Evolutionary conservation across 1,140 invertebrate species (phyloP), one percentile per base, ranked within the genome.

Genomic region (Heliconius hewitsoni): DNA sequence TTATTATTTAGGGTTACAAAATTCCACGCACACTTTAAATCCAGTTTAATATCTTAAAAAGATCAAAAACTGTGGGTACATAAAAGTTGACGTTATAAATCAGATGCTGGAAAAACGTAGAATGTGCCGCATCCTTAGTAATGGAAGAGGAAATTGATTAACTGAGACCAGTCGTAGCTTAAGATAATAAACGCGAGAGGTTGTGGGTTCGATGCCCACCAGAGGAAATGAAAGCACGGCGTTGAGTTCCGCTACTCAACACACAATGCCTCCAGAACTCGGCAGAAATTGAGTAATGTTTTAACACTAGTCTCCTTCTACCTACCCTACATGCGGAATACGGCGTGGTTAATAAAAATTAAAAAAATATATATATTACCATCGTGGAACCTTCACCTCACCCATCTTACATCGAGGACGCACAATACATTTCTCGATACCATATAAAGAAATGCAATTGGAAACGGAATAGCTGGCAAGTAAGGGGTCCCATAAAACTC

Each of bases 371-470:
- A 23, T 23, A 23, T 23, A 60, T 37, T 39, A 30, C 46, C 74
- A 75, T 60, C 50, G 57, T 27, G 34, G 23, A 57, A 27, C 66
- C 57, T 46, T 76, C 57, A n/a, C 19, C 60, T 60, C 30, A 70
- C 60, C 37, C 55, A 39, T 42, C 50, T 27, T 16, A 66, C n/a
- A 75, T 19, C 23, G 74, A 66, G 55, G 57, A 42, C 37, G 34
- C 55, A 75, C 52, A 76, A 76, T 50, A 76, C 60, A 75, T 60
- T 42, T 42, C 74, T 30, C 74, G 74, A 70, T 46, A 19, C 74
- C 84, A 88, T 84, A 87, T 83, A 87, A 83, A 87, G 81, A 81
- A 87, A 86, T 81, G 83, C 81, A 85, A 86, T 88, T 83, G 81
- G 70, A 81, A 80, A 85, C 86, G 78, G 82, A 87, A 84, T 85